Percentiles rank a stretch among this genome's conserved stretches.
Conservation (phyloP, 2,888 invertebrate species). For the Rhimphoctona megacephalus region DNA sequence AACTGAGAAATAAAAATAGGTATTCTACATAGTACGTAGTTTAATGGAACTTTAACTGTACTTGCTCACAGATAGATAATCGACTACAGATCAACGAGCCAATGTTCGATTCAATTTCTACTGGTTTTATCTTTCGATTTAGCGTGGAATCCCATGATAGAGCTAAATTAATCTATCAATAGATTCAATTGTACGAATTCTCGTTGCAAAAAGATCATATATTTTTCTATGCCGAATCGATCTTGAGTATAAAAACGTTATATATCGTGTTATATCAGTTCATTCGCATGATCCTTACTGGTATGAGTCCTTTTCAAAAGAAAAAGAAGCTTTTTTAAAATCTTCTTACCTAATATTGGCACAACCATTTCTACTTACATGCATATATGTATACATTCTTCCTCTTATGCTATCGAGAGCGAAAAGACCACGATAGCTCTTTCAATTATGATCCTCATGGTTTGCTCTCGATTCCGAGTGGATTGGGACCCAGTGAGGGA, state of each 20-base stretch:
- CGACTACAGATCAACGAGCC: not conserved
- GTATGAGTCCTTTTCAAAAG: constrained; percentile 44
- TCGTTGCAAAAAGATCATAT: constrained; percentile 35
- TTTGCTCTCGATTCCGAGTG: constrained; percentile 59
- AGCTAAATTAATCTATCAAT: constrained; percentile 33
- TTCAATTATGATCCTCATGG: constrained; percentile 64
- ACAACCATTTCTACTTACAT: constrained; percentile 26
- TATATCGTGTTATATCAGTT: constrained; percentile 13
- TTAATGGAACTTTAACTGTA: not conserved
- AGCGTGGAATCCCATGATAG: constrained; percentile 12
- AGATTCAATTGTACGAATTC: constrained; percentile 53
- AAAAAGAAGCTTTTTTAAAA: constrained; percentile 44
- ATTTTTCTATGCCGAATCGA: constrained; percentile 42
- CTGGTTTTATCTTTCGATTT: constrained; percentile 16
- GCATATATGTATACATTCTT: constrained; percentile 18
- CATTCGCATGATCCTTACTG: constrained; percentile 19
- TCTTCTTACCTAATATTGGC: constrained; percentile 62
- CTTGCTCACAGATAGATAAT: constrained; percentile 19
- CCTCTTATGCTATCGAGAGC: constrained; percentile 30
- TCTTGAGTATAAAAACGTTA: constrained; percentile 8
- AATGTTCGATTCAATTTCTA: constrained; percentile 9
- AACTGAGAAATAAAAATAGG: not conserved
- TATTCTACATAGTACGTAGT: not conserved
- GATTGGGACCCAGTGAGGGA: constrained; percentile 57
- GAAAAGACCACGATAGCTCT: constrained; percentile 53